Percentiles rank a stretch among this genome's conserved stretches.
Evolutionary conservation across 2,888 invertebrate species (phyloP).

Genomic region (Drosophila robusta): DNA sequence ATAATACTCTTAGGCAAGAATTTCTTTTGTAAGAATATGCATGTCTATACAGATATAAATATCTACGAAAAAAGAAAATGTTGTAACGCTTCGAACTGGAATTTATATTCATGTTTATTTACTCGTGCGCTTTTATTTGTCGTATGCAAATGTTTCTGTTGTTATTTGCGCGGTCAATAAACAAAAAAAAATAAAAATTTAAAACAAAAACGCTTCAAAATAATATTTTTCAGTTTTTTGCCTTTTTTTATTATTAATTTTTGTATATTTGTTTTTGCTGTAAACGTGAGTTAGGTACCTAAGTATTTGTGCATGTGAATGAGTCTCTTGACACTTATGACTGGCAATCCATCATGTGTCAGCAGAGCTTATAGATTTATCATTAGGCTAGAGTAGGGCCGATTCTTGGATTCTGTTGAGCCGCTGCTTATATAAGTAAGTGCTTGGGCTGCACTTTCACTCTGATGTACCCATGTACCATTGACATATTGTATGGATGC

Average conservation of each 20-base stretch:
- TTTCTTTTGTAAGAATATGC: slow-evolving; percentile 19
- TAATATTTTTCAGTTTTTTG: slow-evolving; percentile 26
- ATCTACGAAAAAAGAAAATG: slow-evolving; percentile 29
- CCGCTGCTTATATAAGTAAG: not conserved
- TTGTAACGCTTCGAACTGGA: slow-evolving; percentile 41
- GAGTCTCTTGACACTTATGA: slow-evolving; percentile 34
- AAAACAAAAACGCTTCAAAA: slow-evolving; percentile 4
- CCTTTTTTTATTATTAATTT: slow-evolving; percentile 3
- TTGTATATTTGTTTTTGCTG: slow-evolving; percentile 9
- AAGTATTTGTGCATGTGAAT: slow-evolving; percentile 20
- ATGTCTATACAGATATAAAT: slow-evolving; percentile 18
- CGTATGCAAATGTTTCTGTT: slow-evolving; percentile 49
- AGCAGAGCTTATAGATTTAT: slow-evolving; percentile 10
- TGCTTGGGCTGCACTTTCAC: not conserved
- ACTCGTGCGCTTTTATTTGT: slow-evolving; percentile 33
- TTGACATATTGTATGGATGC: slow-evolving; percentile 16
- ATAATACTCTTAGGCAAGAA: slow-evolving; percentile 16
- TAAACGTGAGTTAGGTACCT: slow-evolving; percentile 51
- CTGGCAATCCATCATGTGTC: slow-evolving; percentile 32
- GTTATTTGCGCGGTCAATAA: slow-evolving; percentile 13
- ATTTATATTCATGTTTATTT: slow-evolving; percentile 32
- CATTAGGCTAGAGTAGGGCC: slow-evolving; percentile 4
- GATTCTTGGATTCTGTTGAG: slow-evolving; percentile 25
- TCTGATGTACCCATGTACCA: not conserved
- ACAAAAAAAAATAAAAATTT: not conserved